Evolutionary conservation across 1,140 invertebrate species (phyloP).

Genomic region (Hyphantria cunea): DNA sequence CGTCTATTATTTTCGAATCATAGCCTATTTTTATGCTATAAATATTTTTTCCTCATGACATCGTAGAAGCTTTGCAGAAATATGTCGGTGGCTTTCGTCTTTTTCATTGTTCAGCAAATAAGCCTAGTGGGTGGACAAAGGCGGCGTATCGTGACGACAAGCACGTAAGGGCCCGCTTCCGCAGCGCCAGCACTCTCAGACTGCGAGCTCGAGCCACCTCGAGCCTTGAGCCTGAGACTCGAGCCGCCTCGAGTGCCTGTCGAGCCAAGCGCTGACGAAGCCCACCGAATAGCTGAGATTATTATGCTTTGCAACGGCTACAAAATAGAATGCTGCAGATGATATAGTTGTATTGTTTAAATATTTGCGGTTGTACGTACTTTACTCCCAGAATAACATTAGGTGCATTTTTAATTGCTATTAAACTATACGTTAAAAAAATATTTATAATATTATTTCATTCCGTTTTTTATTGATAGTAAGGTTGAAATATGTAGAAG

Average conservation of each 20-base stretch:
- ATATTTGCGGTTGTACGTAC: background rate
- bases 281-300: slow-evolving; percentile 71
- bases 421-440: too few relatives aligned
- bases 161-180: slow-evolving; percentile 77
- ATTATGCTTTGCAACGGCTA: slow-evolving; percentile 61
- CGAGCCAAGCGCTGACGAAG: slow-evolving; percentile 74
- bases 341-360: slow-evolving; percentile 30
- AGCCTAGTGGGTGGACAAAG: slow-evolving; percentile 79
- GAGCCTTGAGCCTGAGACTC: slow-evolving; percentile 54
- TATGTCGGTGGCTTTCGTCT: slow-evolving; percentile 66
- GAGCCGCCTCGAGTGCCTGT: slow-evolving; percentile 60
- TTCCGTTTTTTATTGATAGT: too few relatives aligned
- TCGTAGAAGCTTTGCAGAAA: slow-evolving; percentile 53
- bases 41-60: slow-evolving; percentile 41
- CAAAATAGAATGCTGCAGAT: slow-evolving; percentile 59
- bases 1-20: slow-evolving; percentile 53
- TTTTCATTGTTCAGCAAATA: slow-evolving; percentile 80
- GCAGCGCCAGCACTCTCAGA: slow-evolving; percentile 72
- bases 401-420: too few relatives aligned
- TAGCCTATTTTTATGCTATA: slow-evolving; percentile 50
- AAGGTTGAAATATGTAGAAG: too few relatives aligned
- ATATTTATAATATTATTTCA: too few relatives aligned
- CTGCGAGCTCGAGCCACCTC: slow-evolving; percentile 47
- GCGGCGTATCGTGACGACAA: slow-evolving; percentile 68
- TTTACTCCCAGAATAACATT: background rate